Evolutionary conservation across 2,888 invertebrate genomes (phyloP).

Genomic region (Ornithoptera alexandrae): DNA sequence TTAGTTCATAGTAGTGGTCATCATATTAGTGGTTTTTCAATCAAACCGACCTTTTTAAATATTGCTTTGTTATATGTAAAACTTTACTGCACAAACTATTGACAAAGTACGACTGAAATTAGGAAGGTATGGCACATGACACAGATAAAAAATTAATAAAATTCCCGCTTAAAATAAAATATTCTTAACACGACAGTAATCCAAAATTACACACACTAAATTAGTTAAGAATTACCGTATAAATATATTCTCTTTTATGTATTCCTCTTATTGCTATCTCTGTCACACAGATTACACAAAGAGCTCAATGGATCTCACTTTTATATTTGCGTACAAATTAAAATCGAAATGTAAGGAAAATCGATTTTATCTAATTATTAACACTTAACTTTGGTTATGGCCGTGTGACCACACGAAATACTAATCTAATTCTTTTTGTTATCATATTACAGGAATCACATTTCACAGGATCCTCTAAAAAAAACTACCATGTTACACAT

Average conservation of each 20-base stretch:
- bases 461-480: constrained; percentile 3
- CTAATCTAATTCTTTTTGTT: constrained; percentile 2
- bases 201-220: constrained; percentile 49
- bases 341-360: constrained; percentile 43
- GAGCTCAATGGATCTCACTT: constrained; percentile 73
- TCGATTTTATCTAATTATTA: constrained; percentile 10
- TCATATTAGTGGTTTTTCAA: no score
- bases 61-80: no score
- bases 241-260: constrained; percentile 50
- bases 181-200: constrained; percentile 38
- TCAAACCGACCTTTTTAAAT: no score
- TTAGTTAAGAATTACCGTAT: constrained; percentile 44
- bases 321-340: constrained; percentile 49
- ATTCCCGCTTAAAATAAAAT: constrained; percentile 28
- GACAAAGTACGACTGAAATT: not conserved
- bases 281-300: constrained; percentile 71
- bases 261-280: constrained; percentile 74
- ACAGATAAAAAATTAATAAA: constrained; percentile 7
- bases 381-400: constrained; percentile 21
- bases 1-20: no score
- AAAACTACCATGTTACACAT: constrained; percentile 4
- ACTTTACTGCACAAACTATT: not conserved
- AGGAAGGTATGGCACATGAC: not conserved
- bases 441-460: constrained; percentile 11
- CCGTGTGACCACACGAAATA: constrained; percentile 6